Evolutionary conservation across 2,888 invertebrate species (phyloP).

Genomic region (Watsonalla binaria): DNA sequence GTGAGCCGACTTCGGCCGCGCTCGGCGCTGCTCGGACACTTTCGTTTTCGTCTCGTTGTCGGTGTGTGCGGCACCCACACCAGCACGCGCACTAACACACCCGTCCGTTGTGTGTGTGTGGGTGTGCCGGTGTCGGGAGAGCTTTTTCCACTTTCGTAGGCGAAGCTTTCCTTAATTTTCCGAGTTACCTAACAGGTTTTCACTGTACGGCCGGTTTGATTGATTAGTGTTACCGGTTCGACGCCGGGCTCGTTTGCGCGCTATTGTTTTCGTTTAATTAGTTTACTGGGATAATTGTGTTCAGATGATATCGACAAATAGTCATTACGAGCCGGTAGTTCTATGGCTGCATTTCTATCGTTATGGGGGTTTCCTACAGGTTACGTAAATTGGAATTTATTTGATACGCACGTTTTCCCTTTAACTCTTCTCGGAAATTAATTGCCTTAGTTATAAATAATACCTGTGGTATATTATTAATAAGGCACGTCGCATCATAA

Average conservation of each 20-base stretch:
- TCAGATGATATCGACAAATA: not conserved
- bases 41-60: constrained; percentile 73
- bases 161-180: constrained; percentile 71
- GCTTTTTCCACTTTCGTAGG: constrained; percentile 74
- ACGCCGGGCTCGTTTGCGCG: constrained; percentile 19
- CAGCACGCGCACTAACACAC: constrained; percentile 15
- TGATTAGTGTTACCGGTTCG: constrained; percentile 28
- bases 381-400: not conserved
- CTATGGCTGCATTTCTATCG: not conserved
- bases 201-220: constrained; percentile 35
- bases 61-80: constrained; percentile 30
- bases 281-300: constrained; percentile 25
- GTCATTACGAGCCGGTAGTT: not conserved
- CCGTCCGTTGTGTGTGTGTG: constrained; percentile 23
- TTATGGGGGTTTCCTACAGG: not conserved
- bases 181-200: constrained; percentile 68
- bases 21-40: constrained; percentile 73
- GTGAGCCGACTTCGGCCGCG: constrained; percentile 75
- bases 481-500: too few relatives aligned
- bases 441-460: not conserved
- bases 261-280: constrained; percentile 28
- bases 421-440: not conserved
- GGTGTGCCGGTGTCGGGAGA: constrained; percentile 33
- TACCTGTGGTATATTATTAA: not conserved
- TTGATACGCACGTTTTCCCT: too few relatives aligned